Conservation (phyloP, 2,113 vertebrate species). For the Alligator sinensis region DNA sequence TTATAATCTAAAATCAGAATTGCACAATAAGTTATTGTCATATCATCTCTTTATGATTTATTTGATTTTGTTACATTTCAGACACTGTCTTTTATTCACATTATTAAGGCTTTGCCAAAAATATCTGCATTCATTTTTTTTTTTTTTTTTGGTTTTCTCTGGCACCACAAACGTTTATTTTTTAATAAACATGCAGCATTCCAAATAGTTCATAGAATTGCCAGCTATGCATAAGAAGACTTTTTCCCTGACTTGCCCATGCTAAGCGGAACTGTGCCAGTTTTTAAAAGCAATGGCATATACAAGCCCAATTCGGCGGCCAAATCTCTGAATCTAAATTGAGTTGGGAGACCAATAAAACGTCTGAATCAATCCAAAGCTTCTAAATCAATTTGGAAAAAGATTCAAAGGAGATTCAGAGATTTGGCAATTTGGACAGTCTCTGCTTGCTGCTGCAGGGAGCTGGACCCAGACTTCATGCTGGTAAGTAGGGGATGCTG, state of each 20-base stretch:
- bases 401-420: too few species aligned
- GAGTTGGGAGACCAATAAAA: too few species aligned
- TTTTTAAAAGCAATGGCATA: not conserved
- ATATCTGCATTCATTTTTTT: accelerated
- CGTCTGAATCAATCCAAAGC: too few species aligned
- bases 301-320: too few species aligned
- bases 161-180: too few species aligned
- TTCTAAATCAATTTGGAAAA: too few species aligned
- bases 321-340: too few species aligned
- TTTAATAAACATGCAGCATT: not conserved
- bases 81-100: not conserved
- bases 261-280: not conserved
- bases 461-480: too few species aligned
- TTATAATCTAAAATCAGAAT: not conserved
- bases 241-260: not conserved
- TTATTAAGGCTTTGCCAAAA: not conserved
- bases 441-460: too few species aligned
- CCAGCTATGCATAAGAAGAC: not conserved
- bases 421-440: too few species aligned
- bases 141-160: not conserved
- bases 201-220: not conserved
- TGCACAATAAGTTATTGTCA: not conserved
- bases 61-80: not conserved
- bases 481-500: too few species aligned
- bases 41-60: not conserved